These are phyloP conservation scores for Lasioglossum baleicum DNA, from an alignment of 1,140 invertebrate species.

Conservation along the genomic window DNA sequence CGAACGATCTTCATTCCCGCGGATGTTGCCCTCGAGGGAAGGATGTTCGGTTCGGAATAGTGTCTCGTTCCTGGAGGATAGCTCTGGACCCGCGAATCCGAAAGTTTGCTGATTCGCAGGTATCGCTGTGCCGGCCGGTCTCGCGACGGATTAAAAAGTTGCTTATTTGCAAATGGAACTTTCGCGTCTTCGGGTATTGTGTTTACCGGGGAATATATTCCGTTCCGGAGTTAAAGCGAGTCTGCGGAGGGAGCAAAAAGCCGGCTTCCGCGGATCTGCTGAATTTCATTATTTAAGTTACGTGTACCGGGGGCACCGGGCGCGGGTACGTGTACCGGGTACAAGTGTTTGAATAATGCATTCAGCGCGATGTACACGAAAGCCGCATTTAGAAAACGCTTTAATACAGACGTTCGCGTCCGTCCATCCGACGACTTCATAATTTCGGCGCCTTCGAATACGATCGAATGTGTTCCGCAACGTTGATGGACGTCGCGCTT, in stretches of 20 bases:
- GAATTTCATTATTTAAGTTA: slow-evolving; percentile 47
- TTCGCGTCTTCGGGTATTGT: slow-evolving; percentile 24
- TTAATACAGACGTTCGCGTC: slow-evolving; percentile 25
- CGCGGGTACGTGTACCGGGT: too few relatives aligned
- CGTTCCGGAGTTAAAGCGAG: slow-evolving; percentile 3
- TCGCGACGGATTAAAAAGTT: slow-evolving; percentile 36
- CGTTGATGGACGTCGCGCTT: too few relatives aligned
- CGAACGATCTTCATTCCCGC: slow-evolving; percentile 1
- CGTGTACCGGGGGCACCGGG: slow-evolving; percentile 20
- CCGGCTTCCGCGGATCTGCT: slow-evolving; percentile 27
- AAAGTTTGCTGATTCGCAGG: background rate
- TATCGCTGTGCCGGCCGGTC: background rate
- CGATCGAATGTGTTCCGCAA: too few relatives aligned
- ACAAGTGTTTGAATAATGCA: slow-evolving; percentile 49
- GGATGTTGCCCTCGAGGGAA: too few relatives aligned
- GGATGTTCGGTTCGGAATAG: background rate
- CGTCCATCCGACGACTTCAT: slow-evolving; percentile 4
- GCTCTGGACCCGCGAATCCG: background rate
- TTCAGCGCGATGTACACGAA: slow-evolving; percentile 27
- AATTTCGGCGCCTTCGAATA: background rate
- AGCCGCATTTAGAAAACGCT: slow-evolving; percentile 30
- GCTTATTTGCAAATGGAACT: slow-evolving; percentile 45
- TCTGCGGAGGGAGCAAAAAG: slow-evolving; percentile 20
- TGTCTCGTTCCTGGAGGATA: background rate
- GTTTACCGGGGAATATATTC: slow-evolving; percentile 22